Base-by-base conservation (phyloP, 92 coral and sea anemone genomes). In the Zoanthus gigantus region DNA sequence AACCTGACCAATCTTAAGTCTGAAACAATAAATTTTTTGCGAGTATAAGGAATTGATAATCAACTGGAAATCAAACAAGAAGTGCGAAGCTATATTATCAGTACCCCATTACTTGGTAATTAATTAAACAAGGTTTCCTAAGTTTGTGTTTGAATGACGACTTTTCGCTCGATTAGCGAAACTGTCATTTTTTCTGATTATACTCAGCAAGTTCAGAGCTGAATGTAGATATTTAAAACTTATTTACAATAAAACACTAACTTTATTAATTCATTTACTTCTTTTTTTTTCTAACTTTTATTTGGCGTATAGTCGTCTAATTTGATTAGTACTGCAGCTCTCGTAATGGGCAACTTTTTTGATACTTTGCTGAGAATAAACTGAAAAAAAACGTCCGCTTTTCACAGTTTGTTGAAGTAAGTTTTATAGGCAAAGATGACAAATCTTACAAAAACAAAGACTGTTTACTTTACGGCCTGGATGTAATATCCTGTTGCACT, bases 61-160 rank as follows among this genome's bases (percentile, higher is more conserved):
- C 23, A 48, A 74, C 53, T 53, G 30, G 1, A 76, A 77, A 77
- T 77, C 82, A 52, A 77, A 77, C 80, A 48, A 30, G 31, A 77
- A 11, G 30, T 29, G 14, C 6, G 29, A 31, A 18, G 54, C 9
- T 12, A 9, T 16, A 54, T 44, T 75, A 30, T 8, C 52, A 9
- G n/a, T 44, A 74, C 17, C 13, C 31, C 37, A 47, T 72, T 75
- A 75, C 79, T 48, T 9, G 79, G 54, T 77, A 77, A 53, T 77
- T 13, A 53, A 77, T 77, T 53, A 54, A 8, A 53, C n/a, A 29
- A 56, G 31, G 32, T 31, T 54, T 6, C 67, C 58, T 45, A 53
- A 30, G 50, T 77, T 30, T 53, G 80, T 14, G 45, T 18, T 76
- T 50, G 1, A 7, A 42, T 9, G 42, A 23, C 30, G 23, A 30